Conservation (phyloP, 2,888 invertebrate species). For the Euplexia lucipara region DNA sequence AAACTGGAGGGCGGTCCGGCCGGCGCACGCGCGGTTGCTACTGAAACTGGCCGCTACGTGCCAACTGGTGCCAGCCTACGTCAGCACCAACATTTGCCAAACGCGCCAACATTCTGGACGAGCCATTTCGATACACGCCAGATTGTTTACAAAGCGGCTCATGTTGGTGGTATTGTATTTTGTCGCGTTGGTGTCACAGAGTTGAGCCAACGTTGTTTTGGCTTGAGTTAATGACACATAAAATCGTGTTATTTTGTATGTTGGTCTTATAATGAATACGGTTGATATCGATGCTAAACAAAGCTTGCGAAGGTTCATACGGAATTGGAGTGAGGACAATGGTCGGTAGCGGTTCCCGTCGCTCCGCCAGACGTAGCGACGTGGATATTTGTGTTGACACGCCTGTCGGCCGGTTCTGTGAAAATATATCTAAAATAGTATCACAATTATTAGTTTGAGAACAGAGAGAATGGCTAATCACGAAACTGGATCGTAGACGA, state of each 20-base stretch:
- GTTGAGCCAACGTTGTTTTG: conserved; percentile 64
- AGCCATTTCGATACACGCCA: conserved; percentile 69
- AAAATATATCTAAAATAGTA: conserved; percentile 60
- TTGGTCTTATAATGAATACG: conserved; percentile 68
- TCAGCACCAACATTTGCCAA: conserved; percentile 75
- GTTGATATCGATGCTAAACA: conserved; percentile 68
- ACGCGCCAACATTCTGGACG: conserved; percentile 68
- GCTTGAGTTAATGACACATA: conserved; percentile 73
- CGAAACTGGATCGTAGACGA: conserved; percentile 52
- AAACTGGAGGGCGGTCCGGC: conserved; percentile 78
- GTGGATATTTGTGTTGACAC: conserved; percentile 66
- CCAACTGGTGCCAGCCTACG: conserved; percentile 68
- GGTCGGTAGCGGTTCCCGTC: conserved; percentile 34
- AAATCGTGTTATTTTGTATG: conserved; percentile 79
- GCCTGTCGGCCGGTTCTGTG: conserved; percentile 62
- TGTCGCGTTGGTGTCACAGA: conserved; percentile 67
- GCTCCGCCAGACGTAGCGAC: conserved; percentile 47
- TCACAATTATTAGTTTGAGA: conserved; percentile 56
- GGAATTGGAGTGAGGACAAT: conserved; percentile 64
- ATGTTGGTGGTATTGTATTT: conserved; percentile 69
- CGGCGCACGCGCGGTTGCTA: conserved; percentile 84
- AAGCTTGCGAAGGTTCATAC: conserved; percentile 66
- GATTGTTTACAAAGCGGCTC: conserved; percentile 72
- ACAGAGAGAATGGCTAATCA: conserved; percentile 54
- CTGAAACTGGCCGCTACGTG: conserved; percentile 80